Percentiles rank a stretch among this genome's conserved stretches.
phyloP scores from a whole-genome alignment of 2,888 invertebrate species.

The Ditula angustiorana region DNA sequence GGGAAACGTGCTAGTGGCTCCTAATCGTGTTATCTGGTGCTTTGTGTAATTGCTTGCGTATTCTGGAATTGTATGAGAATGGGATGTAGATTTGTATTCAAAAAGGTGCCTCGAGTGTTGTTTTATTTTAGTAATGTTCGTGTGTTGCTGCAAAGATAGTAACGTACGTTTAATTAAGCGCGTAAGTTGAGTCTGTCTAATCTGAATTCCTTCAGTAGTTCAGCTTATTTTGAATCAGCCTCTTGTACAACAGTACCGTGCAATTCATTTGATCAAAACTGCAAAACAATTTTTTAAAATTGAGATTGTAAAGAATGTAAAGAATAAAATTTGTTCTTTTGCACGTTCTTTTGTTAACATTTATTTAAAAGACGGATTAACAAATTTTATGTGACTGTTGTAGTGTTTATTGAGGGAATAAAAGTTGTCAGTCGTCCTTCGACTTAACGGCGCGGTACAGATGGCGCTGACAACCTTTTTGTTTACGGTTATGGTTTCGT shows the following conservation, averaged over 20 bases:
- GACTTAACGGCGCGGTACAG: constrained; percentile 54
- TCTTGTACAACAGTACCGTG: neutral
- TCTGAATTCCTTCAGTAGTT: neutral
- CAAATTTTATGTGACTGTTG: constrained; percentile 40
- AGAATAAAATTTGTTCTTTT: constrained; percentile 29
- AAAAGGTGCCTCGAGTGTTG: neutral
- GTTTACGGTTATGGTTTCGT: constrained; percentile 51
- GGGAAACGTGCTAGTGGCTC: constrained; percentile 57
- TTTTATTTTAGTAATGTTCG: neutral
- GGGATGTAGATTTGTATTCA: constrained; percentile 15
- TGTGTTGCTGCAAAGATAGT: neutral
- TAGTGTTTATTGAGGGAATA: constrained; percentile 41
- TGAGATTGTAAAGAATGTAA: neutral
- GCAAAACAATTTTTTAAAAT: constrained; percentile 1
- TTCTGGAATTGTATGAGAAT: constrained; percentile 19
- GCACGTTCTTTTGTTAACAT: constrained; percentile 30
- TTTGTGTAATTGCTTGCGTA: constrained; percentile 22
- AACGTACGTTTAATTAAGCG: neutral
- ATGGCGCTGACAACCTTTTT: constrained; percentile 49
- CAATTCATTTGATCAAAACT: constrained; percentile 5
- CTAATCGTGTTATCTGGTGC: constrained; percentile 25
- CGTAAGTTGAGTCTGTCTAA: neutral
- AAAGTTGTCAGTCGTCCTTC: constrained; percentile 46
- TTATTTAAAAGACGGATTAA: constrained; percentile 35
- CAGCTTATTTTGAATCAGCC: neutral